Evolutionary conservation across 2,113 vertebrate genomes (phyloP).

Genomic region (Smithornis capensis): DNA sequence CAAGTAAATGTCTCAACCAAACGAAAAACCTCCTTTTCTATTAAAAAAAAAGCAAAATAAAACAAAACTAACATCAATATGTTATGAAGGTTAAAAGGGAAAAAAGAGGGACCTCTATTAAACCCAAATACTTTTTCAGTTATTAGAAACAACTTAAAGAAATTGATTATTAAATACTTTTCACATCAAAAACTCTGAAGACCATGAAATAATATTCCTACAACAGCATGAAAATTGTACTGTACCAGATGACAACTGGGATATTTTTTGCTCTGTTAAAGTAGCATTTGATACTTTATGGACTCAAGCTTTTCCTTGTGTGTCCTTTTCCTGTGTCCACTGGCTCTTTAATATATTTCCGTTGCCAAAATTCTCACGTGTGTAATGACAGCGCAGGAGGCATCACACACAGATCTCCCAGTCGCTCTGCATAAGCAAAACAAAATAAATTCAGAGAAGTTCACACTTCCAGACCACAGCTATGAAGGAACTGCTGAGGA

Average conservation of each 20-base stretch:
- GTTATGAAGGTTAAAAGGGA: background rate
- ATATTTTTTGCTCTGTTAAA: background rate
- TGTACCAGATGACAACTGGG: background rate
- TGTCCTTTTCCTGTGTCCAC: background rate
- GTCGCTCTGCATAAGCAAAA: rapidly evolving
- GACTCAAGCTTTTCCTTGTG: background rate
- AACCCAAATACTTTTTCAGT: background rate
- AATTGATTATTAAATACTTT: background rate
- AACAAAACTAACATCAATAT: background rate
- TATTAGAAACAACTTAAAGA: background rate
- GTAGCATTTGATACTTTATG: rapidly evolving
- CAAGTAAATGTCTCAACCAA: background rate
- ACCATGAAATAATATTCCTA: background rate
- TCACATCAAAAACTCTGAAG: background rate
- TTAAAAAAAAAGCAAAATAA: background rate
- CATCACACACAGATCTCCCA: background rate
- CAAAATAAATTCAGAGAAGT: background rate
- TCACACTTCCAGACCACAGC: background rate
- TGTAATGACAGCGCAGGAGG: background rate
- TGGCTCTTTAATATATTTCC: background rate
- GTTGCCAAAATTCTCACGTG: background rate
- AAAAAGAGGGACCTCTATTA: background rate
- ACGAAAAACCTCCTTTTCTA: background rate
- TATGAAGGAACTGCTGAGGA: background rate
- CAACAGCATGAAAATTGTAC: background rate